phyloP scores from a whole-genome alignment of 2,888 invertebrate species.

The Stramonita haemastoma region DNA sequence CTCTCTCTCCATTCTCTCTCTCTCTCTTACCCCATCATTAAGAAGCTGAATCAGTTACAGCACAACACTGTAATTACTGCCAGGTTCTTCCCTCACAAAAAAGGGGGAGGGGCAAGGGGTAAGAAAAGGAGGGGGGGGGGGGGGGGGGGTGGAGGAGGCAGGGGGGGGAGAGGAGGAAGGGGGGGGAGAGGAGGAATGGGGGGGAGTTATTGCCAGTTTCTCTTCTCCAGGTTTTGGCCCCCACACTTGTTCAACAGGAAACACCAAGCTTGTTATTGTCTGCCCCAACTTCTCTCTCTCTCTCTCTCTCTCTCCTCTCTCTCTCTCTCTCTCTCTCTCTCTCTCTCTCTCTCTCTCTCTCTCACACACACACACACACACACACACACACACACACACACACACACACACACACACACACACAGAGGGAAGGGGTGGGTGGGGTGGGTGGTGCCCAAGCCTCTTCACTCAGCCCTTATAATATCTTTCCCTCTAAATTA shows the following conservation, averaged over 20 bases:
- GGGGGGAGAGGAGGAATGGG: neutral
- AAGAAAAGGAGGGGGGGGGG: neutral
- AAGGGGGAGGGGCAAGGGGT: neutral
- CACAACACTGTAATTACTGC: constrained; percentile 20
- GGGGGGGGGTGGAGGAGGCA: neutral
- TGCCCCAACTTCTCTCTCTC: neutral
- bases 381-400: no score
- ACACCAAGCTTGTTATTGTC: neutral
- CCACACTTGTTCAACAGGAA: constrained; percentile 6
- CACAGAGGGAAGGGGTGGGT: no score
- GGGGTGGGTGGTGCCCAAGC: no score
- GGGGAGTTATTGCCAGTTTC: neutral
- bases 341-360: no score
- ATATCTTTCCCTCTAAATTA: no score
- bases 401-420: no score
- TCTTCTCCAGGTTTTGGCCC: constrained; percentile 2
- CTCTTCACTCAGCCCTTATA: no score
- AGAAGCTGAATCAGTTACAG: neutral
- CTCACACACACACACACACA: no score
- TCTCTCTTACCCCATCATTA: constrained; percentile 29
- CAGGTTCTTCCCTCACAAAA: neutral
- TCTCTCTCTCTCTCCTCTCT: neutral
- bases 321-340: no score
- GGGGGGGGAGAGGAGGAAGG: neutral
- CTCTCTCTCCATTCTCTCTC: no score